These are phyloP conservation scores for Thelaira solivaga DNA, from an alignment of 2,888 invertebrate genomes.

Conservation along the genomic window DNA sequence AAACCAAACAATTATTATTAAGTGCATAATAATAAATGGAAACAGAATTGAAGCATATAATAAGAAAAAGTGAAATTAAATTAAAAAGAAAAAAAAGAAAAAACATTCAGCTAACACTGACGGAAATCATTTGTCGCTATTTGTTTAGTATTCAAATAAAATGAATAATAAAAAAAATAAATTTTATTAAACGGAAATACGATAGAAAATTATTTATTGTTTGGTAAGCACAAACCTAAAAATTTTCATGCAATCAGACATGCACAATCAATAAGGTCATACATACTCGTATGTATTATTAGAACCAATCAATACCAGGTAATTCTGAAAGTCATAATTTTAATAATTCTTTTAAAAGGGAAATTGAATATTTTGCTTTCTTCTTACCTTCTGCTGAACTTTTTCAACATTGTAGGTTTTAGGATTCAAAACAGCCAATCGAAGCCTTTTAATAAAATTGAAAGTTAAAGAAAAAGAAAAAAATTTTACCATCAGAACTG, in stretches of 20 bases:
- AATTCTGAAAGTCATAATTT: not conserved
- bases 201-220: constrained; percentile 10
- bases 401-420: too few species aligned
- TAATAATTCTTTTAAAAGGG: too few species aligned
- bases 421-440: too few species aligned
- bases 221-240: not conserved
- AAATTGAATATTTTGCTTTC: too few species aligned
- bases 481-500: too few species aligned
- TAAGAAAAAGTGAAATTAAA: not conserved
- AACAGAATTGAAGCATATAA: not conserved
- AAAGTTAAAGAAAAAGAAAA: too few species aligned
- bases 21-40: not conserved
- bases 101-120: not conserved
- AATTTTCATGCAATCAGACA: not conserved
- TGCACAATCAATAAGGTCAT: not conserved
- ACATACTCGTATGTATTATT: not conserved
- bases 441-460: too few species aligned
- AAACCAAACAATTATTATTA: constrained; percentile 15
- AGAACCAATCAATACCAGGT: not conserved
- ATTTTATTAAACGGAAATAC: constrained; percentile 18
- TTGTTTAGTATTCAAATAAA: constrained; percentile 20
- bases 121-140: constrained; percentile 53
- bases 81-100: not conserved
- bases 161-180: constrained; percentile 8
- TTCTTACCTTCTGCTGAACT: too few species aligned